Base-by-base conservation (phyloP, 1,140 invertebrate species). In the Cydia amplana region DNA sequence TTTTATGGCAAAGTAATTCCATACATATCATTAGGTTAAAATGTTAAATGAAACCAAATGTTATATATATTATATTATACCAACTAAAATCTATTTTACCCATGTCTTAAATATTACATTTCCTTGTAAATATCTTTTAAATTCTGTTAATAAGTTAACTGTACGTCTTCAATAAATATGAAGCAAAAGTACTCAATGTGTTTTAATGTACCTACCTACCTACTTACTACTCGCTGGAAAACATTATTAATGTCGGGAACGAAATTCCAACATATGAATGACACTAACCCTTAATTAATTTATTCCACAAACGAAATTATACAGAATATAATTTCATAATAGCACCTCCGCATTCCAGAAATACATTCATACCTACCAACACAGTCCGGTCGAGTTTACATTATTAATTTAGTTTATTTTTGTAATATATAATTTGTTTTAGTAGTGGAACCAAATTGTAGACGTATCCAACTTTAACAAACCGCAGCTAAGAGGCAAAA, bases 81-180 rank as follows among this genome's bases (percentile, higher is more conserved):
- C 65, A 43, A 70, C 65, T 70, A 36, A 36, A 67, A 73, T 73
- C 46, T 51, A 73, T 49, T 73, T 84, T 83, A 84, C 76, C 80
- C 86, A 78, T 85, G 80, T 86, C 81, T 86, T 82, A 87, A 60
- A 86, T 83, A 82, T 88, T 88, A 88, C 75, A 83, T 85, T 83
- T 81, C 80, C 84, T 80, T 92, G 91, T 92, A 92, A 90, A 92
- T 92, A 91, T 90, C 85, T 88, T 90, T 81, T 84, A 77, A 86
- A 89, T 92, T 84, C 85, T 90, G 89, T 91, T 80, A 83, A 86
- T 89, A 87, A 89, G 87, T 90, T 89, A 91, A 87, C 87, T 85
- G 84, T 89, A 82, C 83, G 82, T 92, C 89, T 92, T 90, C 87
- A 91, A 92, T 92, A 91, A 92, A 81, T 80, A 80, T 77, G 73